Evolutionary conservation across 2,113 vertebrate species (phyloP), one percentile per base, ranked within the genome.

Genomic region (Nicator chloris): DNA sequence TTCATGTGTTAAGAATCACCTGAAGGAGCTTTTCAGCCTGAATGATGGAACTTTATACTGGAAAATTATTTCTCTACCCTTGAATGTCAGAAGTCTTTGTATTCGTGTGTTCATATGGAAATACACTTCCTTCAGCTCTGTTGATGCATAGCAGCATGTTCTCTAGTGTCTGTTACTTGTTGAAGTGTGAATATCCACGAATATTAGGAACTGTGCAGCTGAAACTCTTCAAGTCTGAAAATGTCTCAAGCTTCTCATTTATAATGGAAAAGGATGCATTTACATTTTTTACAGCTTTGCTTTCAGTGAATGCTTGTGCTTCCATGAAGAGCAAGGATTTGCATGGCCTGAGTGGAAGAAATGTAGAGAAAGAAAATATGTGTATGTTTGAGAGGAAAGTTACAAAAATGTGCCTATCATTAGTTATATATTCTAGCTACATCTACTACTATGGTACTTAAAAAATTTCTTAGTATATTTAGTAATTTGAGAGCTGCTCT

Each of bases 11-110:
- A 82, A 86, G 64, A 86, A 77, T 78, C 40, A 68, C 35, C 65
- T 80, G 57, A 95, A 93, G 61, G 53, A 44, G 5, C 50, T 93
- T 86, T 86, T 93, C 49, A 90, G 69, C 44, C 37, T 82, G 57
- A 83, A 53, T 83, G 63, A 68, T 66, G 37, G 30, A 90, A 85
- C 66, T 90, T 95, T 60, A 42, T 85, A 72, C 31, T 88, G 65
- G 77, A 93, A 96, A 95, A 96, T 87, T 95, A 63, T 93, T 95
- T 92, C 59, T 93, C 77, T 96, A 53, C 24, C 45, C 56, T 92
- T 96, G 72, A 96, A 93, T 96, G 92, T 95, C 92, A 96, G 54
- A 31, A 91, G 75, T 90, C 69, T 90, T 87, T 94, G 68, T 87
- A 53, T 79, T 90, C n/a, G 27, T 64, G 35, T 53, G 64, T 88